Conservation (phyloP, 2,888 invertebrate genomes). For the Lissonota sp. region DNA sequence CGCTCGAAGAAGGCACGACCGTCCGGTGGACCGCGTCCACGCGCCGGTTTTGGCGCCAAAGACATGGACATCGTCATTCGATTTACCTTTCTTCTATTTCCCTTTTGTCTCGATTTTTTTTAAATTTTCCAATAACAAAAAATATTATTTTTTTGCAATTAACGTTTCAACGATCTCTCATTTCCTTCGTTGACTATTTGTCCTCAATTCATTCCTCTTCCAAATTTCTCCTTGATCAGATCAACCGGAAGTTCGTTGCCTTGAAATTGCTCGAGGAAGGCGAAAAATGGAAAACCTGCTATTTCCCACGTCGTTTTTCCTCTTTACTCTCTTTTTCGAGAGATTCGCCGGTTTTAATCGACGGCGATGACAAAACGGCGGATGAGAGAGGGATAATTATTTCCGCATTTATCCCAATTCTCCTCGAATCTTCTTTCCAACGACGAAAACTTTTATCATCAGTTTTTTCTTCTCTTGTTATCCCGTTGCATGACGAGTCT, state of each 20-base stretch:
- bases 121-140: neutral
- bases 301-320: neutral
- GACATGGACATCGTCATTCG: conserved; percentile 80
- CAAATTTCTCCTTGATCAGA: conserved; percentile 32
- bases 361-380: conserved; percentile 23
- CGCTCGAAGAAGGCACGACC: conserved; percentile 89
- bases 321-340: conserved; percentile 8
- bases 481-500: neutral
- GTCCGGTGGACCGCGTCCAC: conserved; percentile 84
- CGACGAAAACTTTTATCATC: conserved; percentile 6
- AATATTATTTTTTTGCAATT: neutral
- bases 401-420: conserved; percentile 49
- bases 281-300: neutral
- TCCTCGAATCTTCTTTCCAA: conserved; percentile 16
- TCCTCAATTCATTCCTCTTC: conserved; percentile 8
- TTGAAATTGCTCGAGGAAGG: conserved; percentile 22
- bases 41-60: conserved; percentile 82
- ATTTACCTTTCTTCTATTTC: conserved; percentile 9
- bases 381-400: conserved; percentile 39
- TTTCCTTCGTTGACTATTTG: conserved; percentile 1
- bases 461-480: neutral
- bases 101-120: conserved; percentile 3
- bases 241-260: conserved; percentile 25
- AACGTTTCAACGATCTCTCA: neutral
- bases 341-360: conserved; percentile 33